phyloP scores from a whole-genome alignment of 2,888 invertebrate genomes.

The Pollenia labialis region DNA sequence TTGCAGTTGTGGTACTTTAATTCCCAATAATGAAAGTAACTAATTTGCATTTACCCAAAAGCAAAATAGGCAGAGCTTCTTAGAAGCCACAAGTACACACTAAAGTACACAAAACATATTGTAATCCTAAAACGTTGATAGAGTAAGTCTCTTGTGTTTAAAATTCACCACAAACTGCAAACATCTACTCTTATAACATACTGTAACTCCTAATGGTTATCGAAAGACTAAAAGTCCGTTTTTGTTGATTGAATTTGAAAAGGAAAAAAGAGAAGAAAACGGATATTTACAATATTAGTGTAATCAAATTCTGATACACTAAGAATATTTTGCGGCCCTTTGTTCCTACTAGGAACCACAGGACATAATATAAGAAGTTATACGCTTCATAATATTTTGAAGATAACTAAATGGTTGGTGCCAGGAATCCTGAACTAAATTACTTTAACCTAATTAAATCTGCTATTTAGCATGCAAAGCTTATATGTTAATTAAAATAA shows the following conservation, averaged over 20 bases:
- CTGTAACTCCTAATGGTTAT: constrained; percentile 2
- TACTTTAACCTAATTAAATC: no score
- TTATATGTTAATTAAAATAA: no score
- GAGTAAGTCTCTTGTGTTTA: constrained; percentile 16
- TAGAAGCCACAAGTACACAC: constrained; percentile 59
- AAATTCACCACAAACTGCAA: constrained; percentile 55
- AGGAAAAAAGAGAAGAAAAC: constrained; percentile 9
- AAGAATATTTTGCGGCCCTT: no score
- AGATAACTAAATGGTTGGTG: no score
- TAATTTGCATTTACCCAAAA: constrained; percentile 52
- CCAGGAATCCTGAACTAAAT: no score
- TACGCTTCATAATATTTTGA: no score
- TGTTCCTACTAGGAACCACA: no score
- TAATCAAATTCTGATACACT: constrained; percentile 7
- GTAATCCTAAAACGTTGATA: constrained; percentile 57
- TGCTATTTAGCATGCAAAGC: no score
- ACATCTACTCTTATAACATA: constrained; percentile 4
- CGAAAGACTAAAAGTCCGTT: constrained; percentile 41
- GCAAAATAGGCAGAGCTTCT: constrained; percentile 54
- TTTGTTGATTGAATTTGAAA: constrained; percentile 29
- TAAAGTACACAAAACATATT: constrained; percentile 52
- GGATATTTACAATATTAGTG: not conserved
- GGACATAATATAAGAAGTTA: no score
- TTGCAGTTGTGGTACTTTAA: not conserved
- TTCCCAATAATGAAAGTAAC: constrained; percentile 54